phyloP scores from a whole-genome alignment of 2,888 invertebrate genomes.

The Drosophila eohydei region DNA sequence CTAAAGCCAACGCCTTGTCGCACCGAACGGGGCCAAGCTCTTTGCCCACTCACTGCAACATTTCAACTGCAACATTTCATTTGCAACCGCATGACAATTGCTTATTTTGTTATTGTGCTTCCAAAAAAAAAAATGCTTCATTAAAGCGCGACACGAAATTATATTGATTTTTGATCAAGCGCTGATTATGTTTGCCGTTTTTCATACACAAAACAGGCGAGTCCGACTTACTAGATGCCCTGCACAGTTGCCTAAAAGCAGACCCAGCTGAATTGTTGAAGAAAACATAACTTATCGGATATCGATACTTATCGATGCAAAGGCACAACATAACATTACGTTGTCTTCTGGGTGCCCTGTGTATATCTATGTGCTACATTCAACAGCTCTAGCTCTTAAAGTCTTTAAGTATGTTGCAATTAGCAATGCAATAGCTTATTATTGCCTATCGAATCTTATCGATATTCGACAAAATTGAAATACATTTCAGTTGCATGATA shows the following conservation, averaged over 20 bases:
- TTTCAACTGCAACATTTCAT: slow-evolving; percentile 27
- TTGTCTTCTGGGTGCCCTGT: no score
- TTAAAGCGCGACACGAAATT: slow-evolving; percentile 65
- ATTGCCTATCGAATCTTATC: not conserved
- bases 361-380: no score
- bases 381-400: no score
- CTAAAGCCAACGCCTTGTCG: slow-evolving; percentile 46
- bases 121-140: slow-evolving; percentile 63
- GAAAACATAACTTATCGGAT: not conserved
- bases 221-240: not conserved
- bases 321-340: no score
- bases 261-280: not conserved
- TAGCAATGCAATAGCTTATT: no score
- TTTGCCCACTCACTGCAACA: slow-evolving; percentile 22
- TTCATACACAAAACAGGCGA: not conserved
- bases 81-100: slow-evolving; percentile 43
- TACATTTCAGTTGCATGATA: no score
- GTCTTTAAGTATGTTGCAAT: no score
- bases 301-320: no score
- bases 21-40: slow-evolving; percentile 45
- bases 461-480: not conserved
- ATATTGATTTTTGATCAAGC: slow-evolving; percentile 54
- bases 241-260: no score
- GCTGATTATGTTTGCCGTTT: slow-evolving; percentile 9
- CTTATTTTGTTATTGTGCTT: slow-evolving; percentile 60